Percentiles rank a stretch among this genome's conserved stretches.
phyloP scores from a whole-genome alignment of 2,797 vertebrate species.

The Pantherophis vulpinus region DNA sequence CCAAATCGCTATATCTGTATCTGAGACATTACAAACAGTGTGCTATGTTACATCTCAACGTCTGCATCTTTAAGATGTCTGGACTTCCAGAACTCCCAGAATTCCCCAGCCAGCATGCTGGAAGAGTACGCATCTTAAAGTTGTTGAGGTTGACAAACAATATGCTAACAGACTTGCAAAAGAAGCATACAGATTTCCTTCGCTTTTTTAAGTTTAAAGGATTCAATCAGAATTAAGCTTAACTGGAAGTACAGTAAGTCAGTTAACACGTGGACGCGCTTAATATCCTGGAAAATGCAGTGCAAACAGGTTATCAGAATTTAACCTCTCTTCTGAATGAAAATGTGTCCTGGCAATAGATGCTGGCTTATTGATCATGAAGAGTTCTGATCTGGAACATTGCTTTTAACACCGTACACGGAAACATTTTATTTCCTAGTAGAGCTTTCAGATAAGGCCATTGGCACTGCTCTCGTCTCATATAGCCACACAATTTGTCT shows the following conservation, averaged over 20 bases:
- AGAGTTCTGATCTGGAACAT: slow-evolving; percentile 64
- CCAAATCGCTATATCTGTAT: slow-evolving; percentile 65
- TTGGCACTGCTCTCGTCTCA: slow-evolving; percentile 63
- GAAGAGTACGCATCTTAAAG: background rate
- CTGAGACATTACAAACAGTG: background rate
- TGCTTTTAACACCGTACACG: slow-evolving; percentile 57
- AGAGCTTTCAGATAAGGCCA: slow-evolving; percentile 66
- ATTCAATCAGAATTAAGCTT: slow-evolving; percentile 31
- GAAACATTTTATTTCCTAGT: slow-evolving; percentile 60
- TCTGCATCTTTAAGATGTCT: background rate
- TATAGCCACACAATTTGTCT: slow-evolving; percentile 69
- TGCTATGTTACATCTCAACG: background rate
- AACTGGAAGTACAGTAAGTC: slow-evolving; percentile 75
- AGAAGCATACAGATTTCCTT: slow-evolving; percentile 69
- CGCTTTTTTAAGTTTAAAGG: slow-evolving; percentile 62
- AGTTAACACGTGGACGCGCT: slow-evolving; percentile 27
- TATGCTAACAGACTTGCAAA: background rate
- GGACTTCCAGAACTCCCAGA: background rate
- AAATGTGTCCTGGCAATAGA: slow-evolving; percentile 72
- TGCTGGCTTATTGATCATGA: slow-evolving; percentile 61
- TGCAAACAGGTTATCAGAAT: slow-evolving; percentile 74
- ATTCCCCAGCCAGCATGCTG: background rate
- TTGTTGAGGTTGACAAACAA: background rate
- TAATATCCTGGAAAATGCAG: slow-evolving; percentile 69
- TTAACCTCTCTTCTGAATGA: slow-evolving; percentile 73